Conservation (phyloP, 2,797 vertebrate species). For the Sebastes hopkinsi region DNA sequence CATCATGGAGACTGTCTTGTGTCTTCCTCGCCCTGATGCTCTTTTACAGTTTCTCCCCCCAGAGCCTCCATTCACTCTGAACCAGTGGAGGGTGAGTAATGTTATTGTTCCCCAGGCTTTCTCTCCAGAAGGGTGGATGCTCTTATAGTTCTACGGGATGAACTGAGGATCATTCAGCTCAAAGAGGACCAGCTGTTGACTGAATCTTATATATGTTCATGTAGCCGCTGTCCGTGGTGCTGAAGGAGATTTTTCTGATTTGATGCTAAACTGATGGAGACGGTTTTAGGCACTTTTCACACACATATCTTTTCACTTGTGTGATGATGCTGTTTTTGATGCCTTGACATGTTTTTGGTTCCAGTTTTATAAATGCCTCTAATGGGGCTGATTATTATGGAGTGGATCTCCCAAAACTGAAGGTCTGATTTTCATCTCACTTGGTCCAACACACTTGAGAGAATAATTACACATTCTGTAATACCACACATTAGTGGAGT, state of each 20-base stretch:
- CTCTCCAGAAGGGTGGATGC: constrained; percentile 22
- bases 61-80: constrained; percentile 27
- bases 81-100: constrained; percentile 60
- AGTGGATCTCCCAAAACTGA: neutral
- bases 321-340: neutral
- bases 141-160: constrained; percentile 1
- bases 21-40: neutral
- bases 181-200: neutral
- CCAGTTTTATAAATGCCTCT: neutral
- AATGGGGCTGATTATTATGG: neutral
- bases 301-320: neutral
- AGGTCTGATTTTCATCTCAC: neutral
- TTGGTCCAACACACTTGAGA: neutral
- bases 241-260: constrained; percentile 54
- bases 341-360: neutral
- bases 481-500: neutral
- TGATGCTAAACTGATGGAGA: neutral
- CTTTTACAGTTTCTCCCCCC: constrained; percentile 35
- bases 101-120: constrained; percentile 62
- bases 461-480: neutral
- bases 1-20: neutral
- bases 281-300: neutral
- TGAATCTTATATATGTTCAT: neutral
- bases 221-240: constrained; percentile 74
- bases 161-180: neutral